Evolutionary conservation across 2,888 invertebrate species (phyloP), one percentile per base, ranked within the genome.

Genomic region (Mythimna pallens): DNA sequence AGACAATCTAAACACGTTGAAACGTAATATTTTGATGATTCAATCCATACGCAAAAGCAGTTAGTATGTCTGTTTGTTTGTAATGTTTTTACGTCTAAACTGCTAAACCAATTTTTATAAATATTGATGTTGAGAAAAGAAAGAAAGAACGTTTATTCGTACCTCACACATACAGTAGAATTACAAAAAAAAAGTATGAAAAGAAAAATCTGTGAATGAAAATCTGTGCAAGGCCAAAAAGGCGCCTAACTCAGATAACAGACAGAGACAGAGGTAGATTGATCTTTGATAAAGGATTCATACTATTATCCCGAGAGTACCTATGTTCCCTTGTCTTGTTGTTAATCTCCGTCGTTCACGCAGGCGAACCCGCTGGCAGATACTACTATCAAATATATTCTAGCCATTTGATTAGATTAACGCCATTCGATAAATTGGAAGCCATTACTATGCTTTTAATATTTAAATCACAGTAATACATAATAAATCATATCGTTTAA

Each of bases 401-500:
- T 61, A 72, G 76, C 50, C 74, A 81, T 86, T 83, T 73, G 25
- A 77, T 75, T 82, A 75, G 40, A 82, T 81, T 73, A 77, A 65
- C 54, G 25, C 69, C 65, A 61, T 65, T 67, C 36, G 55, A 58
- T 52, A 58, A 75, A 72, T 73, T 73, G 61, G 61, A 47, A 55
- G 61, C 70, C 72, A 77, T 83, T 81, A 70, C 57, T 40, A 25
- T 14, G 12, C 61, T 64, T 72, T 73, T 72, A 55, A 72, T 75
- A 76, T 82, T 73, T 61, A 68, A 69, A 66, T 67, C 68, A 65
- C 22, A 61, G 64, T 71, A 68, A 76, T 65, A 74, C 22, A 68
- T 52, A 55, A 76, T 84, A 81, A 84, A 81, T 83, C 81, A 81
- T 65, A 61, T 61, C 59, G 64, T 80, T 75, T 76, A 80, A 72